Base-by-base conservation (phyloP, 37 sponge, comb jelly and placozoan species). In the Theonella swinhoei region DNA sequence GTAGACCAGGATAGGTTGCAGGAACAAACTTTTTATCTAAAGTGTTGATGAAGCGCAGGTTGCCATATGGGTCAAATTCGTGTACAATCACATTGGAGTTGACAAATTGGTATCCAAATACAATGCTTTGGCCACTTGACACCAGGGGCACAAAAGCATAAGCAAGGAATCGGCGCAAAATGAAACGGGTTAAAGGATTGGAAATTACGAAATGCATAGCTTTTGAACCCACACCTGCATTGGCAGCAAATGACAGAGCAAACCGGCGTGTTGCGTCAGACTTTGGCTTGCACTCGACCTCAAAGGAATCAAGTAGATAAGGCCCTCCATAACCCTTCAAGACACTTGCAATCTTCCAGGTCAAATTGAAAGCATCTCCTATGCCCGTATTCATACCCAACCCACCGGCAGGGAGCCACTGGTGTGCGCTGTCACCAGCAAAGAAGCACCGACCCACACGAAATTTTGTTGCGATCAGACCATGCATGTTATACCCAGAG, bases 351-450 rank as follows among this genome's bases (percentile, higher is more conserved):
- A 94, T 26, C 71, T 94, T 94, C 95, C 95, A 94, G 4, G 88
- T 75, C 32, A 94, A 81, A 67, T 94, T 77, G 22, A 68, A 75
- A 17, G 81, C 85, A 78, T 94, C 95, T 22, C 71, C 59, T 38
- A 89, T 42, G 32, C 95, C 95, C 0, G 95, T 90, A 61, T 94
- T 94, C 86, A 94, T 26, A 19, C 95, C 95, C 40, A 90, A 60
- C 1, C 95, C 95, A 30, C 88, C 95, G 63, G 83, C 91, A 39
- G 95, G 95, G 23, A 88, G 30, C 95, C 95, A 94, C 64, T 85
- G 85, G 73, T 94, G 91, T 25, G 88, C 91, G 31, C 90, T 84
- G 78, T 94, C 95, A 24, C 95, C 95, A 70, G 85, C 87, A 3
- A 94, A 72, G 42, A 94, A 68, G 42, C 85, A 78, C 20, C 85